phyloP scores from a whole-genome alignment of 2,113 vertebrate genomes.

The Peromyscus polionotus region DNA sequence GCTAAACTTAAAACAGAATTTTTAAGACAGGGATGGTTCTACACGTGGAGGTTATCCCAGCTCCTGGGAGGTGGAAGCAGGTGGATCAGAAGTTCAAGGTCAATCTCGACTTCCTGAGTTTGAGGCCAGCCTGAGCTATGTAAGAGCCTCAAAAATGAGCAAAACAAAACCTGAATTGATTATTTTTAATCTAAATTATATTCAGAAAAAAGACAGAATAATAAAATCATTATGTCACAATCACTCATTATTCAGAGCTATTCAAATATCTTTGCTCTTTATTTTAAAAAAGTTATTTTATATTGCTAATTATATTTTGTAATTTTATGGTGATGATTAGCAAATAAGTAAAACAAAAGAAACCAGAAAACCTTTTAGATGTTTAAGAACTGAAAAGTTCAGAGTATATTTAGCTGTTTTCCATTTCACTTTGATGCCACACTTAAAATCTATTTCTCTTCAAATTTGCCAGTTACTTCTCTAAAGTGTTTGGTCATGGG shows the following conservation, averaged over 20 bases:
- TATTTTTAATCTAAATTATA: background rate
- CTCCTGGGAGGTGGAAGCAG: background rate
- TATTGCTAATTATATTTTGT: no score
- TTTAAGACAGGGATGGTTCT: background rate
- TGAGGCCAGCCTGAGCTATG: background rate
- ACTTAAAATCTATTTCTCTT: background rate
- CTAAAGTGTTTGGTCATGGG: background rate
- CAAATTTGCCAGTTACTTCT: background rate
- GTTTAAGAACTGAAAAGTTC: background rate
- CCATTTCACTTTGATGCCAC: background rate
- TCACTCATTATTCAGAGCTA: background rate
- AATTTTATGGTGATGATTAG: background rate
- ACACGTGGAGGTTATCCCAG: no score
- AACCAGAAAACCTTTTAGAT: background rate
- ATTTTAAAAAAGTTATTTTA: background rate
- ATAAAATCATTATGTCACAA: background rate
- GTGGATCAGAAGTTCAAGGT: no score
- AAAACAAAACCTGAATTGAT: background rate
- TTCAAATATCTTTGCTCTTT: background rate
- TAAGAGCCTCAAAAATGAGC: background rate
- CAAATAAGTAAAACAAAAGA: background rate
- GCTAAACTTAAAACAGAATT: background rate
- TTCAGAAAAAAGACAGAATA: background rate
- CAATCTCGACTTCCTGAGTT: background rate
- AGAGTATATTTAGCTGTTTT: background rate